phyloP scores from a whole-genome alignment of 2,113 vertebrate species.

The Alaudala cheleensis region DNA sequence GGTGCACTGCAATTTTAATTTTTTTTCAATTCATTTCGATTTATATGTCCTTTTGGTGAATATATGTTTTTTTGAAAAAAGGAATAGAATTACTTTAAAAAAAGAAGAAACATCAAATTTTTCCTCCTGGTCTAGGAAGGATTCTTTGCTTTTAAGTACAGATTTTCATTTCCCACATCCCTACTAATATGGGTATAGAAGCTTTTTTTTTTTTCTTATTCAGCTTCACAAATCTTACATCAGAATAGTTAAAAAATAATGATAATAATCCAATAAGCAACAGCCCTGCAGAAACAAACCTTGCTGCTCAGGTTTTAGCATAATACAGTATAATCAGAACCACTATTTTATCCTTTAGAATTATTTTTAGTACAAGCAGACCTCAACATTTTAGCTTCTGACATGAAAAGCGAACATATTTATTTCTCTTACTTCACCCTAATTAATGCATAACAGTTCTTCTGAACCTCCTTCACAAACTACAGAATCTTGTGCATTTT shows the following conservation, averaged over 20 bases:
- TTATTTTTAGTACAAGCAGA: not conserved
- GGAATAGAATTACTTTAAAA: not conserved
- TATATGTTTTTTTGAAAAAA: not conserved
- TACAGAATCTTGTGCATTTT: not conserved
- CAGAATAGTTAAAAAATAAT: not conserved
- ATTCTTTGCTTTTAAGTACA: not conserved
- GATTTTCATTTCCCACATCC: not conserved
- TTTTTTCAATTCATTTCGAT: not conserved
- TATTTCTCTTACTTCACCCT: not conserved
- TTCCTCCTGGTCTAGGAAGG: not conserved
- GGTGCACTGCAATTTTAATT: not conserved
- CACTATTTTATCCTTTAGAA: not conserved
- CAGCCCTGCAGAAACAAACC: not conserved
- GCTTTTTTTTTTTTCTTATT: not conserved
- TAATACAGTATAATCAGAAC: not conserved
- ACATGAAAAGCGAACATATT: not conserved
- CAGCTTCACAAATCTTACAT: not conserved
- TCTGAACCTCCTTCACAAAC: not conserved
- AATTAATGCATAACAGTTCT: not conserved
- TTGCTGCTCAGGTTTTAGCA: not conserved
- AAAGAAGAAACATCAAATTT: not conserved
- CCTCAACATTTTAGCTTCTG: not conserved
- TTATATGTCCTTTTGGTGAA: not conserved
- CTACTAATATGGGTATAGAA: not conserved
- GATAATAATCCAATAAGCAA: not conserved